These are phyloP conservation scores for Bathynomus jamesi DNA, from an alignment of 1,140 invertebrate species.

Conservation along the genomic window DNA sequence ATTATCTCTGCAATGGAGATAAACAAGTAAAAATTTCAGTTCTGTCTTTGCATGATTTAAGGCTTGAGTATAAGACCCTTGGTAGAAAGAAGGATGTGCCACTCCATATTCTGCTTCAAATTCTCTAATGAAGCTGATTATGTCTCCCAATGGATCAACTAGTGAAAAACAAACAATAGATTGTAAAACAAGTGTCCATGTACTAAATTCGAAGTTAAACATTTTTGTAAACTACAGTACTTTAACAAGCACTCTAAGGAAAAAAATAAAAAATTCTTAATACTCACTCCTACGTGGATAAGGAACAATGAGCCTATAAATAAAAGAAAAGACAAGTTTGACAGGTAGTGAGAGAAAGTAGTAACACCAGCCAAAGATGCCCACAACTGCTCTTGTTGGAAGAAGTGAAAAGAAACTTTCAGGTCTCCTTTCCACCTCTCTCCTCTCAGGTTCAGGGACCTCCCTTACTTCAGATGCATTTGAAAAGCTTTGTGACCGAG, in stretches of 20 bases:
- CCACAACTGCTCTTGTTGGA: not conserved
- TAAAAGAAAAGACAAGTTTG: not conserved
- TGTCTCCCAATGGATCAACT: not conserved
- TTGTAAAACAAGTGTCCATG: not conserved
- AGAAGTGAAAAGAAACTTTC: not conserved
- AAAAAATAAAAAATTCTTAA: not conserved
- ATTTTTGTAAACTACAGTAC: too few species aligned
- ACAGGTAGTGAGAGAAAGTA: not conserved
- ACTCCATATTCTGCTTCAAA: constrained; percentile 44
- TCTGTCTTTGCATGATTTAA: constrained; percentile 92
- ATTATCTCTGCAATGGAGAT: constrained; percentile 81
- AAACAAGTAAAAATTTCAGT: constrained; percentile 84
- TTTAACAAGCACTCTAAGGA: too few species aligned
- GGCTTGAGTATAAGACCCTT: constrained; percentile 89
- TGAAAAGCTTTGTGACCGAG: not conserved
- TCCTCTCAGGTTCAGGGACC: not conserved
- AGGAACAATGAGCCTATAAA: not conserved
- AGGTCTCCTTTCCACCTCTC: too few species aligned
- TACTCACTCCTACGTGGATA: not conserved
- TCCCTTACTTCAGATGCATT: not conserved
- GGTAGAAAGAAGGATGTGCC: constrained; percentile 74
- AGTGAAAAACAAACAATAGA: not conserved
- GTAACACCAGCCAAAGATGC: not conserved
- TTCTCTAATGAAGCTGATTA: not conserved
- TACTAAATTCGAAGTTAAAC: too few species aligned